Base-by-base conservation (phyloP, 2,113 vertebrate genomes). In the Octodon degus region DNA sequence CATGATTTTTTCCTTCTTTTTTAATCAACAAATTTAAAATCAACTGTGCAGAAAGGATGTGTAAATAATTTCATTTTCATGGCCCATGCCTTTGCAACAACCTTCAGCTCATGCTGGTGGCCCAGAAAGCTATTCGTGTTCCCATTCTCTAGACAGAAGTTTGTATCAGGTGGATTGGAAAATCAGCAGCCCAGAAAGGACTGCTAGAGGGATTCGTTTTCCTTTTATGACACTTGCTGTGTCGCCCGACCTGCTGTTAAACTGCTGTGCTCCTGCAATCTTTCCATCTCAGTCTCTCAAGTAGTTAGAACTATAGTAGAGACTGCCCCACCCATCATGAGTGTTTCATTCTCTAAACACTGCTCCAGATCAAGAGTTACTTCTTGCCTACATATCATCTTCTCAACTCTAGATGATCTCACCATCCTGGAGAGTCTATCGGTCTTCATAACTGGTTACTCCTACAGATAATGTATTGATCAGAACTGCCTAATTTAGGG, bases 1-100 rank as follows among this genome's bases (percentile, higher is more conserved):
- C 95, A 93, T 95, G 34, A 50, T 89, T 97, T 97, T 97, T 97
- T 90, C 55, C 55, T 76, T 87, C 86, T 96, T 97, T 97, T 96
- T 97, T 96, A 97, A 97, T 97, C 96, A 97, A 93, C 91, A 97
- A 25, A 94, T 97, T 95, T 95, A 70, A 97, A 97, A 93, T 62
- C 0, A 0, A 96, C 20, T 63, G 30, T 4, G 6, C 5, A 87
- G 53, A 80, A 90, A 92, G n/a, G 53, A 92, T 72, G n/a, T 22
- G 58, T 47, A 77, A 96, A 93, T 50, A 63, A 22, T 24, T 20
- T 27, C 47, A 6, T n/a, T 97, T n/a, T 72, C 70, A 40, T n/a
- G 79, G 22, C 13, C 0, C 53, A 40, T 14, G 77, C 19, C 2
- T 93, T 97, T 83, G 53, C 60, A 74, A 50, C 20, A 91, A 67